Percentiles rank a stretch among this genome's conserved stretches.
These are phyloP conservation scores for Tachysurus vachellii DNA, from an alignment of 2,113 vertebrate species.

Conservation along the genomic window DNA sequence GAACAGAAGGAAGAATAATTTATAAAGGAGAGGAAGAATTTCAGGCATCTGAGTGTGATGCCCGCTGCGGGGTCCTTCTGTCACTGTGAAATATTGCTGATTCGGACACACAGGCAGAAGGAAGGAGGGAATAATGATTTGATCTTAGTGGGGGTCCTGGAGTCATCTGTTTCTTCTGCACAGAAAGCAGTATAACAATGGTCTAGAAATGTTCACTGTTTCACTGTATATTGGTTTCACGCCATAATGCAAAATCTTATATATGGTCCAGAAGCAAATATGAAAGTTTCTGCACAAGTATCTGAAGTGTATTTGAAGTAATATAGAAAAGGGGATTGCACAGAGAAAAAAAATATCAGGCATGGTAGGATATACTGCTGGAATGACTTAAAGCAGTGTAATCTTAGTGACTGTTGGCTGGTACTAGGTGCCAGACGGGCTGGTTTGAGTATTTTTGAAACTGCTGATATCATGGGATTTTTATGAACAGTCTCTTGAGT, in stretches of 20 bases:
- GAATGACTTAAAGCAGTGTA: background rate
- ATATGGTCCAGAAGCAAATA: constrained; percentile 20
- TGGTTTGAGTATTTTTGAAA: background rate
- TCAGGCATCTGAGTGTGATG: constrained; percentile 55
- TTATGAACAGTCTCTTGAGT: background rate
- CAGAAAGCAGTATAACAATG: constrained; percentile 33
- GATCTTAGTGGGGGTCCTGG: constrained; percentile 68
- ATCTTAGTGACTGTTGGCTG: background rate
- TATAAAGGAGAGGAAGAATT: constrained; percentile 51
- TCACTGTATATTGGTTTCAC: constrained; percentile 1
- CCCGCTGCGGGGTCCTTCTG: constrained; percentile 76
- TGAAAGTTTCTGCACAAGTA: background rate
- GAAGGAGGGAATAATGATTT: constrained; percentile 71
- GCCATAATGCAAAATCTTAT: constrained; percentile 1
- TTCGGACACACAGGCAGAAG: constrained; percentile 69
- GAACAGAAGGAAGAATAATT: constrained; percentile 49
- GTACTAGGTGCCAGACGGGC: background rate
- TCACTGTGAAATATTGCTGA: constrained; percentile 77
- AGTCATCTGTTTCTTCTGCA: constrained; percentile 67
- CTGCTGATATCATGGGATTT: background rate
- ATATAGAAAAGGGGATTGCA: background rate
- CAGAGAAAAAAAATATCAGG: background rate
- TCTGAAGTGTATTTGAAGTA: background rate
- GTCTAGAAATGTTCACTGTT: background rate
- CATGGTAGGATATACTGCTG: background rate